These are phyloP conservation scores for Stigmatopora nigra DNA, from an alignment of 2,113 vertebrate genomes.

Conservation along the genomic window DNA sequence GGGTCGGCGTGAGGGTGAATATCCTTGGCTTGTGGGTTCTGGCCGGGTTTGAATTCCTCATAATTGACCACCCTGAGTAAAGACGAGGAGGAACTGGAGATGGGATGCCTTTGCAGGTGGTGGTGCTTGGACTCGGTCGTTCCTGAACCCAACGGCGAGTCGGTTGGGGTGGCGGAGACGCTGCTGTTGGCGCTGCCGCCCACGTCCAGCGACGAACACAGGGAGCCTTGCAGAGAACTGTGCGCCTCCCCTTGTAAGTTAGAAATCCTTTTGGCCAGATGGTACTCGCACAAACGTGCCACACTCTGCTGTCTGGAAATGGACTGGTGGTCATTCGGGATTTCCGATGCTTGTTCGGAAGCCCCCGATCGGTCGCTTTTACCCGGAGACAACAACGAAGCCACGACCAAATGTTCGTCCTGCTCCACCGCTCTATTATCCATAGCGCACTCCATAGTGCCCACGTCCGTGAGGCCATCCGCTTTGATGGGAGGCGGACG, in stretches of 20 bases:
- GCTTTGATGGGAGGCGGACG: slow-evolving; percentile 61
- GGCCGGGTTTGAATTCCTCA: slow-evolving; percentile 74
- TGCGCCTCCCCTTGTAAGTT: slow-evolving; percentile 85
- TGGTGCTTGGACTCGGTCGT: slow-evolving; percentile 42
- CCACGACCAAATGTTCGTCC: slow-evolving; percentile 74
- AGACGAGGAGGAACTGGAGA: slow-evolving; percentile 74
- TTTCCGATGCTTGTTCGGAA: slow-evolving; percentile 61
- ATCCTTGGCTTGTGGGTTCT: slow-evolving; percentile 75
- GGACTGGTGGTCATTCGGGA: slow-evolving; percentile 71
- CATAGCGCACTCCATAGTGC: slow-evolving; percentile 36
- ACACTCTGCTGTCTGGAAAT: slow-evolving; percentile 77
- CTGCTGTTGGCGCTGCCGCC: slow-evolving; percentile 84
- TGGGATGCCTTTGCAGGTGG: slow-evolving; percentile 73
- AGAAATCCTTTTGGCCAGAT: slow-evolving; percentile 88
- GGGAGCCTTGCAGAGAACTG: slow-evolving; percentile 85
- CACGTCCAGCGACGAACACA: slow-evolving; percentile 88
- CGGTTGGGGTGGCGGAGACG: slow-evolving; percentile 77
- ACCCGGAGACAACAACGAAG: slow-evolving; percentile 73
- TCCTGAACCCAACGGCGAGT: slow-evolving; percentile 77
- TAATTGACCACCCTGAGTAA: slow-evolving; percentile 73
- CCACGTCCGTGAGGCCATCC: slow-evolving; percentile 56
- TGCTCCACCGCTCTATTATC: slow-evolving; percentile 64
- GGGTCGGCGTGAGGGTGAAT: slow-evolving; percentile 82
- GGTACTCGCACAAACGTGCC: slow-evolving; percentile 86
- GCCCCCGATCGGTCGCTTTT: slow-evolving; percentile 64